Conservation (phyloP, 1,140 invertebrate genomes). For the Bombyx mandarina region DNA sequence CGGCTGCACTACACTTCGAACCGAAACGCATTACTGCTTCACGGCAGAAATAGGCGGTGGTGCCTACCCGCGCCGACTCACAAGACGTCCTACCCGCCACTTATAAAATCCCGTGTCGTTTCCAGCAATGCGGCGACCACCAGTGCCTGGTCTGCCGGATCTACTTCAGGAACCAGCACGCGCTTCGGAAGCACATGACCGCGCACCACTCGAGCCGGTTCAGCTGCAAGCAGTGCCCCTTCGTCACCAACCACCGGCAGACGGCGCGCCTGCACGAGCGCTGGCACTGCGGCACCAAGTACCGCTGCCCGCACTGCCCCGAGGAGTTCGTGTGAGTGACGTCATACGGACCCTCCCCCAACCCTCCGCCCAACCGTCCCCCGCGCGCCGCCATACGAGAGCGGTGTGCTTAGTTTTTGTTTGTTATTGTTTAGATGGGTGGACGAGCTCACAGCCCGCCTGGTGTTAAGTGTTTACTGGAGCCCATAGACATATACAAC, state of each 20-base stretch:
- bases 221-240: slow-evolving; percentile 47
- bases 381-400: not conserved
- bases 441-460: too few relatives aligned
- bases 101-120: not conserved
- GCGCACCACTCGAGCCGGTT: slow-evolving; percentile 52
- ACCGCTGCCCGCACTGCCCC: slow-evolving; percentile 48
- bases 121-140: slow-evolving; percentile 45
- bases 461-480: too few relatives aligned
- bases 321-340: slow-evolving; percentile 53
- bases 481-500: too few relatives aligned
- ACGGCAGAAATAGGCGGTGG: too few relatives aligned
- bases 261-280: slow-evolving; percentile 46
- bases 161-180: slow-evolving; percentile 45
- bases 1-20: too few relatives aligned
- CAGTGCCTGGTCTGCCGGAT: slow-evolving; percentile 46
- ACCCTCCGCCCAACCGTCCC: too few relatives aligned
- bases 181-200: slow-evolving; percentile 43
- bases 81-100: too few relatives aligned
- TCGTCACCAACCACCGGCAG: slow-evolving; percentile 47
- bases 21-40: too few relatives aligned
- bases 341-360: too few relatives aligned
- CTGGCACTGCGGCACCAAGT: slow-evolving; percentile 53
- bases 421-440: too few relatives aligned
- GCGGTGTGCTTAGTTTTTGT: too few relatives aligned
- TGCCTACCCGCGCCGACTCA: too few relatives aligned